Base-by-base conservation (phyloP, 1,140 invertebrate species). In the Parasteatoda tepidariorum region DNA sequence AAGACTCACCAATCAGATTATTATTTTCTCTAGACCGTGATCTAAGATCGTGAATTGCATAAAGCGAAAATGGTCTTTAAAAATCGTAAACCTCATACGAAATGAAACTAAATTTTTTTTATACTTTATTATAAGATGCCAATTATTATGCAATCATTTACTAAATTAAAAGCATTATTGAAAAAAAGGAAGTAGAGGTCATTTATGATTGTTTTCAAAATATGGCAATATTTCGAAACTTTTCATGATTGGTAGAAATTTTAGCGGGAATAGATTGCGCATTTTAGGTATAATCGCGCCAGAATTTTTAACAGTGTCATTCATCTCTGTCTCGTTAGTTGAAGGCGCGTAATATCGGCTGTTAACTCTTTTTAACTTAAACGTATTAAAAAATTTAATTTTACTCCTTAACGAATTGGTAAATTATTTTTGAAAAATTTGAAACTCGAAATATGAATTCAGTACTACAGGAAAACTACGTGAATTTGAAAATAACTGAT, bases 221-320 rank as follows among this genome's bases (percentile, higher is more conserved):
- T 41, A 41, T 48, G 11, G 2, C 11, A 68, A 41, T 38, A 7
- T 3, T 13, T 24, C 18, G 15, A 3, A 5, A 11, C 15, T 48
- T 2, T 34, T 4, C 24, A 15, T 26, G 34, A 68, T 68, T 68
- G 66, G 66, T 48, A 5, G 0, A 48, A 68, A 28, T 4, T 41
- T 68, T 68, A 9, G 66, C 66, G 66, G 66, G 66, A 68, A 48
- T 24, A 33, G 2, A 68, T 67, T 68, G 11, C 66, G 64, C 34
- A 30, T 13, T 11, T 68, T 68, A 48, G 9, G 18, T 48, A 13
- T 48, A 18, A 13, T 48, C 38, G 9, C 38, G 38, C 38, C 18
- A 9, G 18, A 13, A 48, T 48, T 48, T 48, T 48, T 48, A n/a
- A n/a, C n/a, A n/a, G n/a, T n/a, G n/a, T n/a, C n/a, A 48, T 4